These are phyloP conservation scores for Chiroxiphia lanceolata DNA, from an alignment of 2,797 vertebrate genomes.

Conservation along the genomic window DNA sequence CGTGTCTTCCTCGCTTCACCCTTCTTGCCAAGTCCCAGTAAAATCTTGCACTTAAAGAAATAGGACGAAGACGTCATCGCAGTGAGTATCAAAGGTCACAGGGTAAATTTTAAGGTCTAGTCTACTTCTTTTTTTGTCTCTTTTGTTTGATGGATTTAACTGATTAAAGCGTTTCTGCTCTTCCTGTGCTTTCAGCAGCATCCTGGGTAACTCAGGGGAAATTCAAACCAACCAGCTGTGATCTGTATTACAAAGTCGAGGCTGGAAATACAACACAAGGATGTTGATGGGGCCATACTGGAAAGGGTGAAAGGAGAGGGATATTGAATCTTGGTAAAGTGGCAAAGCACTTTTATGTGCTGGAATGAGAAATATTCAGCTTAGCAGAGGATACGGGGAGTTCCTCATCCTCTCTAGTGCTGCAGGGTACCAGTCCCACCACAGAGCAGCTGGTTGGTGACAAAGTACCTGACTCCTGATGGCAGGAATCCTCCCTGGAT, in stretches of 20 bases:
- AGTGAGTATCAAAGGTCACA: background rate
- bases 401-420: background rate
- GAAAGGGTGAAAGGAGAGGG: conserved; percentile 18
- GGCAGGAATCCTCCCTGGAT: background rate
- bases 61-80: conserved; percentile 7
- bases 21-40: conserved; percentile 45
- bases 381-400: background rate
- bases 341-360: background rate
- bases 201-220: conserved; percentile 61
- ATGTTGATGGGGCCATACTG: conserved; percentile 11
- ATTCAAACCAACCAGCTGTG: conserved; percentile 60
- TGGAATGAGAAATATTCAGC: background rate
- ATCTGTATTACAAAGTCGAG: conserved; percentile 34
- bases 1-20: background rate
- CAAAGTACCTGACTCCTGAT: background rate
- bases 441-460: rapidly evolving
- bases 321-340: background rate
- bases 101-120: conserved; percentile 44
- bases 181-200: conserved; percentile 32
- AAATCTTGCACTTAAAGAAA: conserved; percentile 33
- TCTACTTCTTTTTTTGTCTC: background rate
- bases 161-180: conserved; percentile 55
- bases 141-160: background rate
- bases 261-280: conserved; percentile 36
- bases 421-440: background rate